A percentile compares a stretch with the other conserved stretches of the same genome.
Evolutionary conservation across 2,113 vertebrate species (phyloP).

Genomic region (Hippoglossus stenolepis): DNA sequence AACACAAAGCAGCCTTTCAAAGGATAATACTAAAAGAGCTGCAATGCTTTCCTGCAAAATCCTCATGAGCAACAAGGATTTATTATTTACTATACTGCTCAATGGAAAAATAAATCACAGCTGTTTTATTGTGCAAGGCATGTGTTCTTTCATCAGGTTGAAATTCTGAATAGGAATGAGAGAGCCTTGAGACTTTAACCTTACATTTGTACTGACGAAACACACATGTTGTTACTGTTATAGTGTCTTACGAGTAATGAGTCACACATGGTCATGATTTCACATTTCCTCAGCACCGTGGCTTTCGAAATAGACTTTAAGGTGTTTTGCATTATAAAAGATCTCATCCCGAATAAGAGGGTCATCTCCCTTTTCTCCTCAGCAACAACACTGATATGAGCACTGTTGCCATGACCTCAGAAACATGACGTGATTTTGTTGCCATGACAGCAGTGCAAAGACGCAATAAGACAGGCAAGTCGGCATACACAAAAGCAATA

Average conservation of each 20-base stretch:
- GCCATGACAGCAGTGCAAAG: constrained; percentile 76
- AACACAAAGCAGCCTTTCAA: constrained; percentile 61
- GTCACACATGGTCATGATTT: background rate
- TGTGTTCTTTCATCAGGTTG: constrained; percentile 16
- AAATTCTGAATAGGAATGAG: background rate
- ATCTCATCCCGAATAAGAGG: constrained; percentile 36
- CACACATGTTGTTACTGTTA: background rate
- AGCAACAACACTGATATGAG: constrained; percentile 74
- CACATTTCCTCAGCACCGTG: background rate
- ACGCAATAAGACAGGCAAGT: constrained; percentile 68
- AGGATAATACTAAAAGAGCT: constrained; percentile 38
- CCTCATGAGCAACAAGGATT: constrained; percentile 11
- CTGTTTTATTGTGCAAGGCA: constrained; percentile 1
- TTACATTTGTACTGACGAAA: background rate
- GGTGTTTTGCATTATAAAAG: constrained; percentile 43
- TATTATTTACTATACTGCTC: background rate
- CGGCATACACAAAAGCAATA: constrained; percentile 59
- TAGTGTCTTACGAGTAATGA: background rate
- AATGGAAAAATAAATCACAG: constrained; percentile 11
- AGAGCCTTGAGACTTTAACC: background rate
- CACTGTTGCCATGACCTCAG: constrained; percentile 78
- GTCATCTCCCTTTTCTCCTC: constrained; percentile 65
- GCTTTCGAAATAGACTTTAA: constrained; percentile 5
- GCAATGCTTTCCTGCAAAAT: constrained; percentile 28
- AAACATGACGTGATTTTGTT: constrained; percentile 75